Evolutionary conservation across 2,888 invertebrate species (phyloP).

Genomic region (Mayetiola destructor): DNA sequence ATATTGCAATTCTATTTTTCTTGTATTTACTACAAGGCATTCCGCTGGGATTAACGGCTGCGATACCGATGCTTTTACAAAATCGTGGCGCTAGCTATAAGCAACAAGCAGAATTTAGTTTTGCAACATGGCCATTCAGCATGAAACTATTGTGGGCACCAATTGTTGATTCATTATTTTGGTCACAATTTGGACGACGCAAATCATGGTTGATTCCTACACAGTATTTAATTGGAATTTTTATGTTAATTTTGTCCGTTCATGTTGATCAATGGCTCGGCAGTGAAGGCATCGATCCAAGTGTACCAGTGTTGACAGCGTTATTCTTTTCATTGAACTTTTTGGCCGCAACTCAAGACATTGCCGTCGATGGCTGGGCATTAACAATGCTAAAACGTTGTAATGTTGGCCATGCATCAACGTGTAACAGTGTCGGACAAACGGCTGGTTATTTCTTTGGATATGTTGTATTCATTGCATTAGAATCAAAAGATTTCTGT

Average conservation of each 20-base stretch:
- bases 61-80: constrained; percentile 90
- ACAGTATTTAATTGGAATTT: constrained; percentile 78
- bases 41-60: constrained; percentile 84
- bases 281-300: constrained; percentile 40
- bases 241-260: constrained; percentile 75
- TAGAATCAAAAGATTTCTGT: constrained; percentile 93
- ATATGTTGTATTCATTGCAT: constrained; percentile 87
- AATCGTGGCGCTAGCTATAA: constrained; percentile 78
- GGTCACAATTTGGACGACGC: constrained; percentile 69
- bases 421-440: constrained; percentile 97
- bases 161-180: constrained; percentile 85
- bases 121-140: constrained; percentile 84
- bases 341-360: constrained; percentile 97
- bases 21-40: constrained; percentile 79
- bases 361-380: constrained; percentile 99
- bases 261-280: constrained; percentile 67
- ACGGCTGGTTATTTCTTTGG: constrained; percentile 95
- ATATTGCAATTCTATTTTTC: constrained; percentile 76
- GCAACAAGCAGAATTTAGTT: constrained; percentile 89
- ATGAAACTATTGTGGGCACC: constrained; percentile 97
- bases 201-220: constrained; percentile 93
- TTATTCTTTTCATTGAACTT: constrained; percentile 88
- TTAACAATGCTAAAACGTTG: constrained; percentile 94
- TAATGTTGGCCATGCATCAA: constrained; percentile 96
- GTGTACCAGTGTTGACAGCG: constrained; percentile 62